Evolutionary conservation across 2,113 vertebrate genomes (phyloP).

Genomic region (Thalassarche chlororhynchos): DNA sequence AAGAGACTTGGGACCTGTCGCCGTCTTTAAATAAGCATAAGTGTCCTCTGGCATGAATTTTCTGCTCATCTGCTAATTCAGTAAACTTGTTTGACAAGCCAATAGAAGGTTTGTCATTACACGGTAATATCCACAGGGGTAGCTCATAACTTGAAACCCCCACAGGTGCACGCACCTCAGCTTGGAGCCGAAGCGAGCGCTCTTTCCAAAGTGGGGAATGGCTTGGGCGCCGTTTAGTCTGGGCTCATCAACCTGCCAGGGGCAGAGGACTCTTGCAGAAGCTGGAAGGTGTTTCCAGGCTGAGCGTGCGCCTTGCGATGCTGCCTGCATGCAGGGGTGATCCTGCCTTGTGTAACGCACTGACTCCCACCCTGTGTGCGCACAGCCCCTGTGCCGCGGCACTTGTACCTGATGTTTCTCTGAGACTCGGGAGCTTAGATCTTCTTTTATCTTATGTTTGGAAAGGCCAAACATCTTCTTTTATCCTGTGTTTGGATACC

Average conservation of each 20-base stretch:
- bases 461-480: not conserved
- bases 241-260: not conserved
- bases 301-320: accelerated
- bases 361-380: accelerated
- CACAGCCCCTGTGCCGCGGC: not conserved
- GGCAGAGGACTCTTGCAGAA: not conserved
- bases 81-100: not conserved
- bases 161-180: not conserved
- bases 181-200: accelerated
- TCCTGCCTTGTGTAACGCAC: accelerated
- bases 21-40: not conserved
- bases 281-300: not conserved
- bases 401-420: not conserved
- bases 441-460: not conserved
- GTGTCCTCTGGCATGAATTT: not conserved
- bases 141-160: not conserved
- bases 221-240: not conserved
- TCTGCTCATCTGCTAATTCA: not conserved
- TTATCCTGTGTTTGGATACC: not conserved
- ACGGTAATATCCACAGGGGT: not conserved
- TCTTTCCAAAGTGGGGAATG: not conserved
- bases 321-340: accelerated
- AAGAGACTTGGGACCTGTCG: not conserved
- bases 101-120: not conserved
- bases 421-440: accelerated